Conservation (phyloP, 1,140 invertebrate species). For the Coelopa frigida region DNA sequence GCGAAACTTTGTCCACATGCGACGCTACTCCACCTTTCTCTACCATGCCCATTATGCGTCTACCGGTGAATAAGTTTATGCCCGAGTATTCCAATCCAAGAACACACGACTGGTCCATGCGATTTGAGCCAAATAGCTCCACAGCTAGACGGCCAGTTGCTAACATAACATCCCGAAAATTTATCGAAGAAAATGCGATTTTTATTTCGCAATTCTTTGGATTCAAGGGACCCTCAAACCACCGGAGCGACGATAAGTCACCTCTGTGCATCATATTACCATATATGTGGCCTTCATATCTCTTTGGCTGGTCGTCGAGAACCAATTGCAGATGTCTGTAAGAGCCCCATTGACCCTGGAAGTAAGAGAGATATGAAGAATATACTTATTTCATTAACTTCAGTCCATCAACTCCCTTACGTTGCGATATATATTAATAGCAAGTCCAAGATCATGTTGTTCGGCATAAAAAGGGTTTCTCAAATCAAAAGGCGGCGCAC, state of each 20-base stretch:
- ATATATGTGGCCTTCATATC: slow-evolving; percentile 58
- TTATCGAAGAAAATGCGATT: slow-evolving; percentile 61
- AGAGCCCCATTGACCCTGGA: slow-evolving; percentile 67
- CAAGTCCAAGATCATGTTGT: slow-evolving; percentile 64
- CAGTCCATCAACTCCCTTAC: too few species aligned
- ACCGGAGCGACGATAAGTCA: slow-evolving; percentile 76
- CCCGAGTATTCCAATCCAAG: slow-evolving; percentile 73
- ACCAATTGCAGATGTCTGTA: slow-evolving; percentile 62
- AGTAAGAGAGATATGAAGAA: background rate
- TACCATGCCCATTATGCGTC: slow-evolving; percentile 63
- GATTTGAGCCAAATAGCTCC: slow-evolving; percentile 51
- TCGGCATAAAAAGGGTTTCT: slow-evolving; percentile 57
- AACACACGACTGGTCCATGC: slow-evolving; percentile 56
- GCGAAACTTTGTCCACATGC: slow-evolving; percentile 49
- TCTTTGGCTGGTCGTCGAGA: slow-evolving; percentile 35
- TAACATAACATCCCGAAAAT: slow-evolving; percentile 74
- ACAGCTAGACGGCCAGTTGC: slow-evolving; percentile 63
- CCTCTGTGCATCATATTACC: slow-evolving; percentile 71
- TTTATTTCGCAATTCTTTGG: slow-evolving; percentile 44
- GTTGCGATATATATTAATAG: slow-evolving; percentile 69
- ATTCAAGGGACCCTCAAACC: slow-evolving; percentile 61
- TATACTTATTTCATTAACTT: too few species aligned
- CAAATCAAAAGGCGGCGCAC: slow-evolving; percentile 58
- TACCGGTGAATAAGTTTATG: slow-evolving; percentile 49
- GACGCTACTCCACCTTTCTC: slow-evolving; percentile 54